phyloP scores from a whole-genome alignment of 2,113 vertebrate species.

The Marcusenius ussheri region DNA sequence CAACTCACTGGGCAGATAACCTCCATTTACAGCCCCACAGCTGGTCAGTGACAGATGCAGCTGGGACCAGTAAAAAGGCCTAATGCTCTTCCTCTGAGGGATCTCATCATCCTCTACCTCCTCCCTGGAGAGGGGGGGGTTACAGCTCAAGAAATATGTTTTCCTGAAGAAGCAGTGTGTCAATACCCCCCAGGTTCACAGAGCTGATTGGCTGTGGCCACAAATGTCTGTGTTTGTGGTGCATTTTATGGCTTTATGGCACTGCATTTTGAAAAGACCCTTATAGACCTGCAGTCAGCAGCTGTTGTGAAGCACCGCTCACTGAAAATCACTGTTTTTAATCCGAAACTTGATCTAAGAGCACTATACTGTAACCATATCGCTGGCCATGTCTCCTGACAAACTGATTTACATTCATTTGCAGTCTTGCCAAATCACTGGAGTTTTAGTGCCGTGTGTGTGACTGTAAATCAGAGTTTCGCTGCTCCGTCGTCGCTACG shows the following conservation, averaged over 20 bases:
- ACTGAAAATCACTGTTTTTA: not conserved
- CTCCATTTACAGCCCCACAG: conserved; percentile 58
- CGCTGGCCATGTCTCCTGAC: not conserved
- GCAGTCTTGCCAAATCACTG: not conserved
- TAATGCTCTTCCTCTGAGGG: conserved; percentile 11
- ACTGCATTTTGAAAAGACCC: not conserved
- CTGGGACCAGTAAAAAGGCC: conserved; percentile 35
- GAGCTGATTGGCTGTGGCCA: not conserved
- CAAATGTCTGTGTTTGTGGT: not conserved
- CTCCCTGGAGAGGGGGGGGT: conserved; percentile 48
- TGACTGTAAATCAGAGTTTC: not conserved
- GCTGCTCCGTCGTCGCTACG: not conserved
- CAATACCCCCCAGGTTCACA: conserved; percentile 33
- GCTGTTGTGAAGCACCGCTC: not conserved
- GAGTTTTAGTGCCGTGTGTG: not conserved
- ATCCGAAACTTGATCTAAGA: not conserved
- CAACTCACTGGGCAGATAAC: conserved; percentile 41
- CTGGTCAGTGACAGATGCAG: conserved; percentile 64
- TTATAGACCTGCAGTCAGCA: not conserved
- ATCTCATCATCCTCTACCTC: conserved; percentile 45
- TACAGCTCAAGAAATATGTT: conserved; percentile 26
- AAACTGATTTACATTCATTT: not conserved
- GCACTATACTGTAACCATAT: not conserved
- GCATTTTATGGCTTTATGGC: not conserved
- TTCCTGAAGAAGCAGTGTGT: conserved; percentile 50